These are phyloP conservation scores for Bombus soroeensis DNA, from an alignment of 1,140 invertebrate genomes.

Conservation along the genomic window DNA sequence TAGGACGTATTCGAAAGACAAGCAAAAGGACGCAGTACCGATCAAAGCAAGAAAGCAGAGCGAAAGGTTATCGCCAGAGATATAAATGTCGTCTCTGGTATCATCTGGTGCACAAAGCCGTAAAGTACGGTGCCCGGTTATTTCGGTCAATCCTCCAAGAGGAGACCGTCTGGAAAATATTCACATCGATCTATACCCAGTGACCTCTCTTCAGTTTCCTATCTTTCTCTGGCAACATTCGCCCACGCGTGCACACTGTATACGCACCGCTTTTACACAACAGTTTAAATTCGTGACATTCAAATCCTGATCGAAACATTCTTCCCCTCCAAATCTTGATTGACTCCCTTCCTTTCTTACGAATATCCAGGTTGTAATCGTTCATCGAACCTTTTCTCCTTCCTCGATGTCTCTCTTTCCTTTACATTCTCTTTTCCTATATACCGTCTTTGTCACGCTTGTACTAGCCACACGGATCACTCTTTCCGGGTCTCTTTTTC, in stretches of 20 bases:
- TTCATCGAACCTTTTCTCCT: neutral
- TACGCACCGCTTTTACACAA: constrained; percentile 20
- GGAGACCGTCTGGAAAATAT: constrained; percentile 70
- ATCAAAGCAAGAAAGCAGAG: neutral
- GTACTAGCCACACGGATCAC: neutral
- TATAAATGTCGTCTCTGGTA: constrained; percentile 48
- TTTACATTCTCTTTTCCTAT: neutral
- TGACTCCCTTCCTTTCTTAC: constrained; percentile 2
- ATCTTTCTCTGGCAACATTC: neutral
- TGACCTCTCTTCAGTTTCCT: constrained; percentile 32
- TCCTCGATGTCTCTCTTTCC: constrained; percentile 7
- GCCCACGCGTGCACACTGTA: neutral
- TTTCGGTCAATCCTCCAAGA: constrained; percentile 70
- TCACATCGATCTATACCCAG: constrained; percentile 70
- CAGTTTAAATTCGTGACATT: constrained; percentile 19
- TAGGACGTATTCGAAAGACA: neutral
- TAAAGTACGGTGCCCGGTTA: constrained; percentile 66
- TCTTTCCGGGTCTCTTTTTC: constrained; percentile 34
- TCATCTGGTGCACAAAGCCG: constrained; percentile 66
- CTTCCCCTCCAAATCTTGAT: neutral
- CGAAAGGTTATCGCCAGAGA: constrained; percentile 7
- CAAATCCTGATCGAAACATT: constrained; percentile 14
- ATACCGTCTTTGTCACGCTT: neutral
- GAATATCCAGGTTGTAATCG: neutral
- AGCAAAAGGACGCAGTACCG: too few relatives aligned